Base-by-base conservation (phyloP, 2,888 invertebrate genomes). In the Andrena chrysosceles region DNA sequence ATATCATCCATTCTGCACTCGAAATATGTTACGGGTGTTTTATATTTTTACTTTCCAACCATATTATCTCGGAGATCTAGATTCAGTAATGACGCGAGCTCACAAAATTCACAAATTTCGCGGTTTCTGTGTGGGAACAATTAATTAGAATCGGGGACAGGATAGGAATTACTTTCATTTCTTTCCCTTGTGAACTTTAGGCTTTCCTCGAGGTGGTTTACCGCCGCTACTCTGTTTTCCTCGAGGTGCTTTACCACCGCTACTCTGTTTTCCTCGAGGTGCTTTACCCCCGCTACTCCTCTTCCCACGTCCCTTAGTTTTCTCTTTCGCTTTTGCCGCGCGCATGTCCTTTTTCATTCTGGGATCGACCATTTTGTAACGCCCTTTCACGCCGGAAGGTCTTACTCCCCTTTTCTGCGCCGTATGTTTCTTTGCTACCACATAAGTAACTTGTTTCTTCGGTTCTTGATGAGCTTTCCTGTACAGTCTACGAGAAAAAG, bases 331-430 rank as follows among this genome's bases (percentile, higher is more conserved):
- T 93, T 96, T 96, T 87, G 95, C 94, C 0, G 97, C 96, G 82
- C 97, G 95, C 91, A 97, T 94, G 93, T 99, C 99, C 94, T 99
- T 99, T 94, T 99, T 99, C 97, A 99, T 97, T 87, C 99, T 95
- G 1, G 97, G 96, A 95, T 99, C 99, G 5, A 99, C 99, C n/a
- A 99, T 97, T 94, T 97, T 98, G 94, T 97, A 99, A 48, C 96
- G 97, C 71, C 99, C 99, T 94, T 98, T 98, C 29, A 99, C 97
- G 59, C 99, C 99, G 0, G 96, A 94, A 7, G 99, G 99, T 86
- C 98, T 95, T 69, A 96, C 95, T 79, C 97, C 96, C 71, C 96
- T 95, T 91, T 97, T 98, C 0, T 97, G 96, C 0, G 97, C 95
- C 85, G 95, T 96, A 89, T 97, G 96, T 94, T 98, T 99, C 93